Evolutionary conservation across 92 coral and sea anemone species (phyloP).

Genomic region (Porites rus): DNA sequence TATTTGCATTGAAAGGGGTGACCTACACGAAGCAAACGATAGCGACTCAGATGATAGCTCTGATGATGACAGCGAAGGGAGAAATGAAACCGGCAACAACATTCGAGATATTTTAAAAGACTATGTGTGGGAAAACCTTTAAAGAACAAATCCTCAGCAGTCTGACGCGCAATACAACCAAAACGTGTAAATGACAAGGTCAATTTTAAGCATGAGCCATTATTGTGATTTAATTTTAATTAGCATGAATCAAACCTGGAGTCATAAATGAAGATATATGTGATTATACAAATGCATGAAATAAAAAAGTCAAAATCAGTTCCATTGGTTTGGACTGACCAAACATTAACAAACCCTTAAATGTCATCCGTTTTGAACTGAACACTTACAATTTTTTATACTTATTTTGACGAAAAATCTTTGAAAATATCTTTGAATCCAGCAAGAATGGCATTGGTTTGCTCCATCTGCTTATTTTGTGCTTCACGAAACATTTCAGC

Average conservation of each 20-base stretch:
- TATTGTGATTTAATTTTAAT: too few species aligned
- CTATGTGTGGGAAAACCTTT: conserved; percentile 6
- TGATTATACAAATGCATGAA: too few species aligned
- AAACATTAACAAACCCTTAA: conserved; percentile 10
- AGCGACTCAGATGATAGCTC: conserved; percentile 28
- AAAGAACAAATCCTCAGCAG: not conserved
- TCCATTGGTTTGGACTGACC: conserved; percentile 23
- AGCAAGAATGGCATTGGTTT: conserved; percentile 51
- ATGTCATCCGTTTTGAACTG: too few species aligned
- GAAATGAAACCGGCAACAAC: conserved; percentile 14
- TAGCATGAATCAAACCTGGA: too few species aligned
- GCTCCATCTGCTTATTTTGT: conserved; percentile 36
- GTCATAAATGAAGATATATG: too few species aligned
- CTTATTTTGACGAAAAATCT: conserved; percentile 9
- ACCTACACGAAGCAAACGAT: conserved; percentile 22
- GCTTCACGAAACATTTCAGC: conserved; percentile 35
- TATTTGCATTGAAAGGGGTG: conserved; percentile 22
- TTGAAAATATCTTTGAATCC: conserved; percentile 37
- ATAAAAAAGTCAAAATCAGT: too few species aligned
- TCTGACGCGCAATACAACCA: too few species aligned
- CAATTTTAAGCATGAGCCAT: too few species aligned
- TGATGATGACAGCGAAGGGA: conserved; percentile 35
- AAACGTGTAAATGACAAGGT: too few species aligned
- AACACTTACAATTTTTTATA: conserved; percentile 19
- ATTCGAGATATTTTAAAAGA: conserved; percentile 31